Evolutionary conservation across 2,797 vertebrate species (phyloP), one percentile per base, ranked within the genome.

Genomic region (Perdix hodgsoniae): DNA sequence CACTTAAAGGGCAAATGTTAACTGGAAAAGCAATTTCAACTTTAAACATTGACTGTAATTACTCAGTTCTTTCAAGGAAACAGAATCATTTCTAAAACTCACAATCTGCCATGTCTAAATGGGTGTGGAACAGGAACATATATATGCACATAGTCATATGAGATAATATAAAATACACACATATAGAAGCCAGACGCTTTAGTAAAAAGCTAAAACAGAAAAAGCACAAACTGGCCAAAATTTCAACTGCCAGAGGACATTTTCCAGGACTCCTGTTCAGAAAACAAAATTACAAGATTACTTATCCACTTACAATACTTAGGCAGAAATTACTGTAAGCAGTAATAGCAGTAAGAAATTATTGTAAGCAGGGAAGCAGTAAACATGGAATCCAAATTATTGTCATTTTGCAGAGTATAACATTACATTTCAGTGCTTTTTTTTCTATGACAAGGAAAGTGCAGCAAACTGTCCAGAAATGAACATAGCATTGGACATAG

Each of bases 381-480:
- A 88, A 93, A 42, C 29, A 45, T 3, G 47, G 40, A 90, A 69
- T 35, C 67, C 44, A 67, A 74, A 71, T 33, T n/a, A 47, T 56
- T 83, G 79, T 52, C 54, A 37, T 70, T 92, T 81, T 21, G 26
- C 70, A 56, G 91, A 77, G 79, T 61, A 83, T 67, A 95, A 57
- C 1, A 5, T 27, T 45, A 6, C 0, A 0, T 47, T 6, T 7
- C 57, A 26, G 26, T 10, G 11, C 31, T 94, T 85, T 39, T 85
- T 19, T 72, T 86, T 73, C 31, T 44, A 10, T 40, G 82, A 74
- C 70, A 64, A 23, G 54, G 87, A 83, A 70, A 72, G 57, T 59
- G 59, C 40, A 80, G 85, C 24, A 52, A 82, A 74, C 87, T 86
- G 77, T 88, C 91, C 92, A 86, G 69, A 92, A 92, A 39, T 26